Evolutionary conservation across 2,113 vertebrate genomes (phyloP), one percentile per base, ranked within the genome.

Genomic region (Chloebia gouldiae): DNA sequence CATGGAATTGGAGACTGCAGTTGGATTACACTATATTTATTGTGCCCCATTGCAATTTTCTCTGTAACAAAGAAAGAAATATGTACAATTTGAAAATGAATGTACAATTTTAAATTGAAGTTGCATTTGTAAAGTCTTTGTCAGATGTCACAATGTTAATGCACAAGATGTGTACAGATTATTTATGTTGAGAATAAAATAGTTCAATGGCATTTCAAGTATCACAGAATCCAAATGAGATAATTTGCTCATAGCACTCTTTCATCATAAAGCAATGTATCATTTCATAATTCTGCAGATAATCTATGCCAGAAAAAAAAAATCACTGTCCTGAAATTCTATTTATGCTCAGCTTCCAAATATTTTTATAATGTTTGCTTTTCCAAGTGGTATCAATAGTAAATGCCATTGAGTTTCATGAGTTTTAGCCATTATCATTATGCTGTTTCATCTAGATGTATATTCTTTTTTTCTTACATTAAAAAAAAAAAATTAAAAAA

Each of bases 1-100:
- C 54, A 95, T 49, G 60, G 93, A 97, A 95, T 96, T 97, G 94
- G 95, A 97, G 91, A 96, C 93, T 51, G 90, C 95, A 71, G 82
- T 94, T 87, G 94, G 91, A 86, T 97, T 95, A 96, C 76, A 71
- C 87, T 94, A 15, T 98, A 96, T 98, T 98, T 97, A 98, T 98
- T 97, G 47, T 97, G 86, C 90, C 95, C 94, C 93, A 73, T 78
- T 94, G 93, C 96, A 95, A 69, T 95, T 97, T 96, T 81, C 93
- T 96, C 94, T 93, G 92, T 95, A 97, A 96, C 94, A 94, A 95
- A 91, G 81, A 71, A 87, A 81, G 92, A 97, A 96, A 94, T 95
- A 94, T 75, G 78, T 97, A 97, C 93, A 94, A 97, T 96, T 97
- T 98, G 91, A 83, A 97, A 94, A 96, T 79, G 92, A 97, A 96